Base-by-base conservation (phyloP, 2,888 invertebrate species). In the Sturmia bella region DNA sequence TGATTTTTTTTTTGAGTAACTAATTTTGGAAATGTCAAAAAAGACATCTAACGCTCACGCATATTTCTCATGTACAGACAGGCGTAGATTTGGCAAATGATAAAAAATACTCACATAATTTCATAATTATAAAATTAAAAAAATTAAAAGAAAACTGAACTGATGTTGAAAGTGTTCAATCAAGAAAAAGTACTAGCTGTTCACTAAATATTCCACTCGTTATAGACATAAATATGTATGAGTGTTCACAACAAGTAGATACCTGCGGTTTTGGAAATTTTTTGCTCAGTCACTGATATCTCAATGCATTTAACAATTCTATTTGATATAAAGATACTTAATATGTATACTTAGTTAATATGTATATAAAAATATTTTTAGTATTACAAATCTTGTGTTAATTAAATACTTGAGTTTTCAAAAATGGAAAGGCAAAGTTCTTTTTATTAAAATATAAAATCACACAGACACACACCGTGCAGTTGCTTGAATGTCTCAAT, bases 391-490 rank as follows among this genome's bases (percentile, higher is more conserved):
- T 43, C n/a, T 43, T 43, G n/a, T n/a, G n/a, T n/a, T n/a, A n/a
- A n/a, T 43, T 15, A 7, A 15, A 45, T 7, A 45, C 45, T 45
- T 45, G 5, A 45, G 5, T 13, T n/a, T 15, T n/a, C 43, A 43
- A 15, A 43, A 43, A 15, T 43, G 15, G 15, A 43, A 43, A 41
- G 13, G 1, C 11, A 43, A 43, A 15, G 43, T 56, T 4, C 2
- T 21, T 41, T 32, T n/a, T 17, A 24, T 12, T 43, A 43, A 17
- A 13, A n/a, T 41, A 41, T 52, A n/a, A n/a, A n/a, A n/a, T 41
- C 19, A 39, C 32, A 39, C 19, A 39, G 19, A 39, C 19, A 69
- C 80, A 80, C 72, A 72, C 76, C 80, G 66, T 76, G 43, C 27
- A n/a, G n/a, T 56, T 19, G 39, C n/a, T 32, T 80, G 59, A 56